A percentile compares a stretch with the other conserved stretches of the same genome.
phyloP scores from a whole-genome alignment of 1,140 invertebrate species.

The Drosophila parabipectinata region DNA sequence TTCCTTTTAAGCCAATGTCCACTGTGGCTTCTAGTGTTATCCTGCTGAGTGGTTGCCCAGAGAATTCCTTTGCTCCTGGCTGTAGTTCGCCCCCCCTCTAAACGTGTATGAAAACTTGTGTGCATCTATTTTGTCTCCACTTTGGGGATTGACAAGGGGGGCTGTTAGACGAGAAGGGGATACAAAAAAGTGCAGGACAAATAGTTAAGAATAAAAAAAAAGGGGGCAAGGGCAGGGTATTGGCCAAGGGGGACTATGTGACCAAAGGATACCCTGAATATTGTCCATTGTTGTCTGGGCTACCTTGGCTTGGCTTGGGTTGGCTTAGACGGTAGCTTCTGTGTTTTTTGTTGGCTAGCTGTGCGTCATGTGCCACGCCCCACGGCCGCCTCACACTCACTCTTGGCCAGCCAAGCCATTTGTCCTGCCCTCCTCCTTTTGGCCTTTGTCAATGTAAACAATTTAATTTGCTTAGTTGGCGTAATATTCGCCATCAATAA shows the following conservation, averaged over 20 bases:
- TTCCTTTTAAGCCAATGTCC: background rate
- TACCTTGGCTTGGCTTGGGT: constrained; percentile 40
- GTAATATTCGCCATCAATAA: constrained; percentile 81
- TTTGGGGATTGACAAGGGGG: background rate
- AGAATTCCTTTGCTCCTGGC: constrained; percentile 17
- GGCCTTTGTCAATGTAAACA: constrained; percentile 74
- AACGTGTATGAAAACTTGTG: constrained; percentile 26
- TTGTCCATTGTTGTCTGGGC: constrained; percentile 44
- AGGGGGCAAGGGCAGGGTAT: background rate
- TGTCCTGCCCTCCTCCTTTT: constrained; percentile 35
- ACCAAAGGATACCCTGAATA: constrained; percentile 22
- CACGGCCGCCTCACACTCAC: background rate
- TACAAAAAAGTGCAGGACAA: constrained; percentile 1
- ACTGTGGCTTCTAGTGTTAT: constrained; percentile 19
- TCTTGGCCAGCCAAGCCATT: constrained; percentile 8
- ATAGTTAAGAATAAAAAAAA: background rate
- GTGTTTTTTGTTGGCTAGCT: constrained; percentile 20
- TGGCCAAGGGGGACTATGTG: background rate
- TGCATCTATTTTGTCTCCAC: constrained; percentile 37
- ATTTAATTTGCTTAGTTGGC: constrained; percentile 82
- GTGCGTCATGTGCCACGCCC: constrained; percentile 54
- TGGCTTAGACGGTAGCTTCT: constrained; percentile 14
- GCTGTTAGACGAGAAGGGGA: too few species aligned
- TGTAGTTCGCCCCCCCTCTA: background rate
- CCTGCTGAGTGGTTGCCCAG: constrained; percentile 15